Percentiles rank a stretch among this genome's conserved stretches.
Conservation (phyloP, 2,888 invertebrate genomes). For the Gandaritis pyraliata region DNA sequence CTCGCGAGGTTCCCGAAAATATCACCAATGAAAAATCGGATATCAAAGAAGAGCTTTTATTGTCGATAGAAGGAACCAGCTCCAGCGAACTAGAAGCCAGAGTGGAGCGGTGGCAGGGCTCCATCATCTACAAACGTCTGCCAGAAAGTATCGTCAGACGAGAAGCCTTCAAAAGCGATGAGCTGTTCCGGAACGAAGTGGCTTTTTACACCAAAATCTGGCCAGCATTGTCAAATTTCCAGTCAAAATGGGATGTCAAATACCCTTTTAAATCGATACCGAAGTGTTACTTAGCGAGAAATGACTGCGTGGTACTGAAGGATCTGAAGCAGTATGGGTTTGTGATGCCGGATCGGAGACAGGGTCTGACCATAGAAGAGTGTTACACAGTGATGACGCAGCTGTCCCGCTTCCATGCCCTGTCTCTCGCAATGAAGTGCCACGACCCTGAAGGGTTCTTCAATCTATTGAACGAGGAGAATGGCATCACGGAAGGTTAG, state of each 20-base stretch:
- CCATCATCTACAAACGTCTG: constrained; percentile 88
- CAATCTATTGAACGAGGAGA: constrained; percentile 73
- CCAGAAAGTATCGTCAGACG: constrained; percentile 86
- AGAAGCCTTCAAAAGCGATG: constrained; percentile 89
- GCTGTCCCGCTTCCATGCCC: constrained; percentile 86
- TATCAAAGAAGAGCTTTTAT: constrained; percentile 7
- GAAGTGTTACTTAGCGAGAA: constrained; percentile 84
- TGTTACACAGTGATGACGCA: constrained; percentile 84
- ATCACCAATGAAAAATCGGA: not conserved
- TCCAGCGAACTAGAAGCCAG: constrained; percentile 42
- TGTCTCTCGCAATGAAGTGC: constrained; percentile 86
- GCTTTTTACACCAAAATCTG: constrained; percentile 89
- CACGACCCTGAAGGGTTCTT: constrained; percentile 84
- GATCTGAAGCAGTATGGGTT: constrained; percentile 86
- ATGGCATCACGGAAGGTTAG: constrained; percentile 75
- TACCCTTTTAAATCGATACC: constrained; percentile 84
- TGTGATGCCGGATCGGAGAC: constrained; percentile 86
- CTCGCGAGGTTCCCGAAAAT: constrained; percentile 52
- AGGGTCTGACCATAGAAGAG: constrained; percentile 85
- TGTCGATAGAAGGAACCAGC: constrained; percentile 48
- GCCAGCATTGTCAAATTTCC: constrained; percentile 86
- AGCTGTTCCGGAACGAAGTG: constrained; percentile 88
- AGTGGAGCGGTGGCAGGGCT: constrained; percentile 85
- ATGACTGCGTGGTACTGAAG: constrained; percentile 84
- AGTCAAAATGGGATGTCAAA: constrained; percentile 71